phyloP scores from a whole-genome alignment of 30 jellyfish, hydroid and myxozoan species.

The Hydractinia symbiolongicarpus region DNA sequence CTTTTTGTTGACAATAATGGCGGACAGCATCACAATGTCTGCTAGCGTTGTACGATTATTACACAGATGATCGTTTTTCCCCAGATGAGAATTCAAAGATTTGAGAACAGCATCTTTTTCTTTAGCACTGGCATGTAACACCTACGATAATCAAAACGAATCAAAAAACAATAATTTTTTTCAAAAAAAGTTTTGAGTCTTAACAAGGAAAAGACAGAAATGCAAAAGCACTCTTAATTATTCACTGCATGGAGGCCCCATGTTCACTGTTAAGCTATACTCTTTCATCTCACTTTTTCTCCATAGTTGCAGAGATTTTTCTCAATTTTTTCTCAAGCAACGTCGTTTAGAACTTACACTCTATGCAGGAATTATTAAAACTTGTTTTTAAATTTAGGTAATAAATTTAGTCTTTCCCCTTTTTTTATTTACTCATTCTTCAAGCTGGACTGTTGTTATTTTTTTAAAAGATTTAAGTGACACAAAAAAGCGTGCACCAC shows the following conservation, averaged over 20 bases:
- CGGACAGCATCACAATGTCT: conserved; percentile 60
- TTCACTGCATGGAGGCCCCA: background rate
- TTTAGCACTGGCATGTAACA: conserved; percentile 41
- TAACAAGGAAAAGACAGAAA: background rate
- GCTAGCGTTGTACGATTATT: conserved; percentile 48
- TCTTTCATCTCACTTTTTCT: no score
- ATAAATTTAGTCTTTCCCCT: background rate
- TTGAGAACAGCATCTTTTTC: conserved; percentile 37
- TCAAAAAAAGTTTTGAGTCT: background rate
- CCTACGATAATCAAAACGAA: conserved; percentile 13
- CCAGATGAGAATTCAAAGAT: conserved; percentile 38
- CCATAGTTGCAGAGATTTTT: no score
- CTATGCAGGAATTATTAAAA: background rate
- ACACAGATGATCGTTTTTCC: conserved; percentile 34
- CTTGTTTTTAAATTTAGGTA: background rate
- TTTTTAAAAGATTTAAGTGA: background rate
- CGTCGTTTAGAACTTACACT: no score
- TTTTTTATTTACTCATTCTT: background rate
- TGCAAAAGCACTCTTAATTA: background rate
- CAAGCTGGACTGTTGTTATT: no score
- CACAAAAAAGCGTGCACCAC: background rate
- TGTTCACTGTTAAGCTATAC: background rate
- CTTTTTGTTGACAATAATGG: conserved; percentile 29
- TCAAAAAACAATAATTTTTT: background rate
- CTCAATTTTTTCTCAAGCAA: no score